phyloP scores from a whole-genome alignment of 2,797 vertebrate species.

The Nothura maculosa region DNA sequence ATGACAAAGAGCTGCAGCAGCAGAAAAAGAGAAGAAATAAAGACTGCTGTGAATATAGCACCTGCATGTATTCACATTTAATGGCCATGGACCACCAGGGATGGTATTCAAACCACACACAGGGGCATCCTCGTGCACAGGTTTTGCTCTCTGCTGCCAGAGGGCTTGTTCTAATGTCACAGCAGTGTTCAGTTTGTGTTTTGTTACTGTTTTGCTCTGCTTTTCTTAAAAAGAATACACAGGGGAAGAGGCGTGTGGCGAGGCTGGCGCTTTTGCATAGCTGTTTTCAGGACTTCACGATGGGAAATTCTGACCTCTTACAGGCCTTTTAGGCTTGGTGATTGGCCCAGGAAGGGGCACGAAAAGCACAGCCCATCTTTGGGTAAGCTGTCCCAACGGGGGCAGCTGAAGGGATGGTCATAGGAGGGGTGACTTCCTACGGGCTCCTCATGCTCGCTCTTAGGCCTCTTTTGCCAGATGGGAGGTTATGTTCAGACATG shows the following conservation, averaged over 20 bases:
- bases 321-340: not conserved
- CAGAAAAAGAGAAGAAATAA: not conserved
- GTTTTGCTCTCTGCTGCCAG: not conserved
- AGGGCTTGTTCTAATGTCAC: not conserved
- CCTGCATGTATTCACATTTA: not conserved
- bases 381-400: not conserved
- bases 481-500: not conserved
- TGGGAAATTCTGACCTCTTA: not conserved
- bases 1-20: slow-evolving; percentile 31
- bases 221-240: not conserved
- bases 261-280: not conserved
- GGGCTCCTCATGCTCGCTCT: not conserved
- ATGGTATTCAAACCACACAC: not conserved
- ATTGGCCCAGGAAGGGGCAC: not conserved
- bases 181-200: not conserved
- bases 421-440: not conserved
- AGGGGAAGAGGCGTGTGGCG: not conserved
- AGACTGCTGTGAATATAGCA: not conserved
- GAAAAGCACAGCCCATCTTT: not conserved
- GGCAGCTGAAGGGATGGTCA: too few species aligned
- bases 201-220: not conserved
- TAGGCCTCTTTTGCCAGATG: not conserved
- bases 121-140: not conserved
- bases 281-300: not conserved
- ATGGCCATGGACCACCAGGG: slow-evolving; percentile 9